Base-by-base conservation (phyloP, 1,140 invertebrate genomes). In the Calliopsis andreniformis region DNA sequence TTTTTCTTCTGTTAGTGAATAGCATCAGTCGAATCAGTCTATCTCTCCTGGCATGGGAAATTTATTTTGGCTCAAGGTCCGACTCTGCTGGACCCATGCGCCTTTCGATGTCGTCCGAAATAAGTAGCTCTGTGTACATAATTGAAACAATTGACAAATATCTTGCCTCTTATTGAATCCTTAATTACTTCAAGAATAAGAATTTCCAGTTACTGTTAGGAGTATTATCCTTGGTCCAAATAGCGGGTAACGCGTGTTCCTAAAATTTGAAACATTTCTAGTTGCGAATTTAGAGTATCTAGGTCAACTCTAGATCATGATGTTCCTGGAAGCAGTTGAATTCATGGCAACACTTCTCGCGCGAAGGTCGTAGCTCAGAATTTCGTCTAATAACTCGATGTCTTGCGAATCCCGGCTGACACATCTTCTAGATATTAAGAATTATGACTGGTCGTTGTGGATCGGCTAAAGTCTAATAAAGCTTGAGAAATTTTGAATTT, bases 11-110 rank as follows among this genome's bases (percentile, higher is more conserved):
- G 76, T 76, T 64, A 62, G 63, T 81, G 80, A 83, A 81, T 47
- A 72, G 67, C 68, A 73, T 78, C 80, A 78, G 56, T 83, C 20
- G 47, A 43, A 82, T 72, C 68, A 32, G 63, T 78, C 51, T 20
- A 45, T 72, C n/a, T n/a, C n/a, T n/a, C 32, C 45, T 73, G 75
- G 64, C 81, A 82, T 82, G 79, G 75, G 79, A 75, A 80, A 81
- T 45, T 55, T 53, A 53, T 49, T 25, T 53, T 14, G n/a, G 23
- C 42, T 20, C 70, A 28, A 68, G 62, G 47, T 32, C 64, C 35
- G 64, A 47, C 43, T 39, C 16, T 39, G 4, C 32, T 4, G 43
- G n/a, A 14, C 30, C 16, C 25, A 28, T 7, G 12, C 8, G 10
- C 4, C 20, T 4, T 30, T 39, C 10, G 4, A n/a, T 12, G 14